These are phyloP conservation scores for Helobdella robusta DNA, from an alignment of 2,888 invertebrate species.

Conservation along the genomic window DNA sequence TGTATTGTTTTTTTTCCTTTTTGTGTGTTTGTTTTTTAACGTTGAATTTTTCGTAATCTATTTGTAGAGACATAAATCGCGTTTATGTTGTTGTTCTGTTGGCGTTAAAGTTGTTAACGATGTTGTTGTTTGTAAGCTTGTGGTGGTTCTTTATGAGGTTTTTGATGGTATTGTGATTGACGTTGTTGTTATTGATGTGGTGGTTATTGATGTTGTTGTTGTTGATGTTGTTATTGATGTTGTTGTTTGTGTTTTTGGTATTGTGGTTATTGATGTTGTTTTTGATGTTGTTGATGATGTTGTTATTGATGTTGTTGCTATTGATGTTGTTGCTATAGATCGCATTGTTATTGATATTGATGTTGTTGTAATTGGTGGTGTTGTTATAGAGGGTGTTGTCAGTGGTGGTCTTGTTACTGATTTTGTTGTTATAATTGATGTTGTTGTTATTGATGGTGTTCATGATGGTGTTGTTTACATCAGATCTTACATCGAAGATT, in stretches of 20 bases:
- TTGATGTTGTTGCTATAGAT: not conserved
- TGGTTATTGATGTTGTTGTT: not conserved
- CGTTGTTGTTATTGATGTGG: not conserved
- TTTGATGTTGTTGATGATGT: not conserved
- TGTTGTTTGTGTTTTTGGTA: not conserved
- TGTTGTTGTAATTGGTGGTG: not conserved
- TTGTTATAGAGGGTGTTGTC: not conserved
- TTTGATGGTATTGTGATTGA: not conserved
- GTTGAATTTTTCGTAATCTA: not conserved
- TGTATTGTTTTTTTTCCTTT: not conserved
- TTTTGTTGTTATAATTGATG: not conserved
- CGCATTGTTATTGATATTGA: not conserved
- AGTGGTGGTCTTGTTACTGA: not conserved
- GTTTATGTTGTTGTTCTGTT: not conserved
- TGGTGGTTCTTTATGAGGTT: not conserved
- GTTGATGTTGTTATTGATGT: not conserved
- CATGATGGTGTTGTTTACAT: too few species aligned
- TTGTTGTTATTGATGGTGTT: not conserved
- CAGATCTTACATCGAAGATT: too few species aligned
- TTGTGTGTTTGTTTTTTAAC: not conserved
- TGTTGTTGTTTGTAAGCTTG: not conserved
- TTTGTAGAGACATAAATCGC: not conserved
- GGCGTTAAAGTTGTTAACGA: not conserved
- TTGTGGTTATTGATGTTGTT: not conserved
- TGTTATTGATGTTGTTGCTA: slow-evolving; percentile 3